Base-by-base conservation (phyloP, 1,140 invertebrate genomes). In the Caerostris darwini region DNA sequence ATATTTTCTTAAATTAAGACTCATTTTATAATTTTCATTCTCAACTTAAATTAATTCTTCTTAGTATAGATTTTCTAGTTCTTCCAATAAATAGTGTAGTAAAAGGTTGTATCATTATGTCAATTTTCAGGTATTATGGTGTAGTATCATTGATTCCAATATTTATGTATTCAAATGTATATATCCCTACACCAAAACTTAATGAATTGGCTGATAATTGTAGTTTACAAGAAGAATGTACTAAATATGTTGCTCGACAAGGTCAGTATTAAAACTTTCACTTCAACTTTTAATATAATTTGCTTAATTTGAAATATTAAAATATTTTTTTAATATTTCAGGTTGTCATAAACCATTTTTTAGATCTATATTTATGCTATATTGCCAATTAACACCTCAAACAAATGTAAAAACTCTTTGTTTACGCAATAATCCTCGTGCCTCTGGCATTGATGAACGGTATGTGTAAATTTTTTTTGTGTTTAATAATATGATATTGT, bases 121-220 rank as follows among this genome's bases (percentile, higher is more conserved):
- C 34, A 34, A 53, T 12, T 92, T 95, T 94, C 95, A 97, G 97
- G 77, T 97, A 98, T 96, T 98, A 97, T 95, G 97, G 97, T 95
- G 97, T 98, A 4, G 97, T 98, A 14, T 97, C 97, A 19, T 96
- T 99, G 54, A 97, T 99, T 88, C 98, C 98, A 8, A 97, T 99
- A 95, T 98, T 99, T 95, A 98, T 98, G 96, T 99, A 99, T 96
- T 98, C 98, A 94, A 99, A 99, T 96, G 97, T 99, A 94, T 99
- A 99, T 96, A 97, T 98, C 86, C 97, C 97, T 12, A 99, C 98
- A 5, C 97, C 98, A n/a, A 94, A 94, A 81, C 96, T 98, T 6
- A 97, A 97, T 53, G 97, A 97, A 77, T 94, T 97, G 67, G 95
- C 95, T 85, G 95, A 96, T 92, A 97, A 98, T 95, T 95, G 95